Base-by-base conservation (phyloP, 2,888 invertebrate genomes). In the Nipponacmea schrenckii region DNA sequence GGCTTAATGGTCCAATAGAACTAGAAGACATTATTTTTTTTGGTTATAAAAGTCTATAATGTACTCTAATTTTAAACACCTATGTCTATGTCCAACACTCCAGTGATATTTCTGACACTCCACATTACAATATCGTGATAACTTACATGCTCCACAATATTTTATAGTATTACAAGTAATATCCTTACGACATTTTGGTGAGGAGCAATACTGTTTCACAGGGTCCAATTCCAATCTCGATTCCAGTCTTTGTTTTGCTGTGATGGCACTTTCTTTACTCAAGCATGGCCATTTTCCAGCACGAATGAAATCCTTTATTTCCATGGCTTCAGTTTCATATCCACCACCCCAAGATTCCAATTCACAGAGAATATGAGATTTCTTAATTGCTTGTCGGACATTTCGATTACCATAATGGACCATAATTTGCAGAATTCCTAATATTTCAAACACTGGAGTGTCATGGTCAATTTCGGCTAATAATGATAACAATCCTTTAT, bases 41-140 rank as follows among this genome's bases (percentile, higher is more conserved):
- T 39, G 3, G 8, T 39, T 10, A 39, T 14, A 65, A 65, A 64
- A 26, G 39, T 56, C 44, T 17, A 20, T 68, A 15, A 48, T 64
- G 46, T 62, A 62, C 1, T 72, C 71, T 12, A 71, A 65, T 15
- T 69, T 62, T 17, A 77, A 76, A 64, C 81, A 81, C 39, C 71
- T 68, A 15, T 71, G 67, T 56, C 77, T 80, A 50, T 81, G 81
- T 12, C 76, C 76, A 20, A 67, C 74, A 64, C 77, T 78, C 81
- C 81, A 81, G 26, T 81, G 81, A n/a, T 79, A 74, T 45, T 74
- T 77, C 75, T 81, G 81, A 62, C 81, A 81, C 10, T 71, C 71
- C n/a, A 76, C 73, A 50, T 74, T 78, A 64, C 81, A 81, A 68
- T 81, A 81, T 17, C 81, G 70, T 3, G 80, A 70, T 62, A 80